Evolutionary conservation across 2,888 invertebrate genomes (phyloP).

Genomic region (Chloroclystis v-ata): DNA sequence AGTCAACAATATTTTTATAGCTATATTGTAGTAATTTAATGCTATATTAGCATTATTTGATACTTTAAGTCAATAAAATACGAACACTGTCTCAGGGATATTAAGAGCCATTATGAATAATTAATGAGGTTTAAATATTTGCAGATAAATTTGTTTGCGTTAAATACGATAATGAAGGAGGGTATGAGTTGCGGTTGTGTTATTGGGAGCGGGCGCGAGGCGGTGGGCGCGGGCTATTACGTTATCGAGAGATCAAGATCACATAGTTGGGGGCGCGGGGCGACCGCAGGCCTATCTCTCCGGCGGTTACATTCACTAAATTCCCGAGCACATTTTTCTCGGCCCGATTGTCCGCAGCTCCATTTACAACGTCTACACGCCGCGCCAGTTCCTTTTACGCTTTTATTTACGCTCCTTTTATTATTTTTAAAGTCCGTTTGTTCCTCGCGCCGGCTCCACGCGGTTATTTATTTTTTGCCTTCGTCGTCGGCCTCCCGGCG

Average conservation of each 20-base stretch:
- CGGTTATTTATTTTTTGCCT: slow-evolving; percentile 76
- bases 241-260: slow-evolving; percentile 66
- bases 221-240: slow-evolving; percentile 43
- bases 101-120: slow-evolving; percentile 15
- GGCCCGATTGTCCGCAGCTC: slow-evolving; percentile 75
- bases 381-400: slow-evolving; percentile 77
- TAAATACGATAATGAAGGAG: slow-evolving; percentile 21
- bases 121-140: slow-evolving; percentile 15
- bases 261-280: slow-evolving; percentile 50
- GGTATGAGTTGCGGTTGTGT: slow-evolving; percentile 44
- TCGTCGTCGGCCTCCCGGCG: slow-evolving; percentile 68
- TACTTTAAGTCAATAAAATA: slow-evolving; percentile 13
- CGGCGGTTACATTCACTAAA: slow-evolving; percentile 72
- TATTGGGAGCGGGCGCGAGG: slow-evolving; percentile 37
- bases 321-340: slow-evolving; percentile 73
- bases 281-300: slow-evolving; percentile 59
- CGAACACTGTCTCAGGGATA: slow-evolving; percentile 15
- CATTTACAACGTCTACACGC: slow-evolving; percentile 78
- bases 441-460: slow-evolving; percentile 74
- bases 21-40: slow-evolving; percentile 18
- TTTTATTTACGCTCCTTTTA: slow-evolving; percentile 78
- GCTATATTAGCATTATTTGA: slow-evolving; percentile 21
- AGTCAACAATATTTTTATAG: slow-evolving; percentile 31
- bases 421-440: slow-evolving; percentile 78
- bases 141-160: slow-evolving; percentile 18